A percentile compares a stretch with the other conserved stretches of the same genome.
Evolutionary conservation across 2,797 vertebrate genomes (phyloP).

Genomic region (Tamandua tetradactyla): DNA sequence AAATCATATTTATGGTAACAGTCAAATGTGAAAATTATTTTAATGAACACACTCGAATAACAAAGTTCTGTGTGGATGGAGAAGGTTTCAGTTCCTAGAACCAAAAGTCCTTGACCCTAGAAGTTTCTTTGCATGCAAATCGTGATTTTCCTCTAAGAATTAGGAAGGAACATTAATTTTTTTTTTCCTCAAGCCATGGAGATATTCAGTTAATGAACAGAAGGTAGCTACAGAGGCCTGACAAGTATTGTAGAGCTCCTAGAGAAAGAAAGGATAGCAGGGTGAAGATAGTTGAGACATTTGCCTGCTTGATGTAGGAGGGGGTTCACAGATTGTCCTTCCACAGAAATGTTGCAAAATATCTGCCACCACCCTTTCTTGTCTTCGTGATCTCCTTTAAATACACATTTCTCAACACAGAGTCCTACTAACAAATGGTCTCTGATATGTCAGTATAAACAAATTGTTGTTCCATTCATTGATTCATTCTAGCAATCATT

Average conservation of each 20-base stretch:
- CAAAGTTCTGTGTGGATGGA: background rate
- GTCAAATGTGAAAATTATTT: background rate
- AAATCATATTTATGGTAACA: background rate
- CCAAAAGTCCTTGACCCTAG: background rate
- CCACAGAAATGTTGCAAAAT: background rate
- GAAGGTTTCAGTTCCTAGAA: constrained; percentile 12
- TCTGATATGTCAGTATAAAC: constrained; percentile 4
- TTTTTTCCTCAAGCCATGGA: background rate
- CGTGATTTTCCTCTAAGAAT: background rate
- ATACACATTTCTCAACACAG: background rate
- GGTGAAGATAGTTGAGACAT: background rate
- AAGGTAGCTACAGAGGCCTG: background rate
- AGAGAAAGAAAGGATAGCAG: background rate
- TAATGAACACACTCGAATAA: constrained; percentile 2
- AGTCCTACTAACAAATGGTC: background rate
- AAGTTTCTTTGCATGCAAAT: background rate
- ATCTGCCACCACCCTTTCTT: background rate
- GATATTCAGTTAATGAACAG: background rate
- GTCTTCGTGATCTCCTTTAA: background rate
- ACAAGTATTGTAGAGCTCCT: background rate
- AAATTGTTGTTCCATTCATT: background rate
- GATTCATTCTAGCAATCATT: background rate
- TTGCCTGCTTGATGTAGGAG: background rate
- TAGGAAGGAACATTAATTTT: background rate
- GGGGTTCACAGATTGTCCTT: background rate